Conservation (phyloP, 2,113 vertebrate genomes). For the Melanerpes formicivorus region DNA sequence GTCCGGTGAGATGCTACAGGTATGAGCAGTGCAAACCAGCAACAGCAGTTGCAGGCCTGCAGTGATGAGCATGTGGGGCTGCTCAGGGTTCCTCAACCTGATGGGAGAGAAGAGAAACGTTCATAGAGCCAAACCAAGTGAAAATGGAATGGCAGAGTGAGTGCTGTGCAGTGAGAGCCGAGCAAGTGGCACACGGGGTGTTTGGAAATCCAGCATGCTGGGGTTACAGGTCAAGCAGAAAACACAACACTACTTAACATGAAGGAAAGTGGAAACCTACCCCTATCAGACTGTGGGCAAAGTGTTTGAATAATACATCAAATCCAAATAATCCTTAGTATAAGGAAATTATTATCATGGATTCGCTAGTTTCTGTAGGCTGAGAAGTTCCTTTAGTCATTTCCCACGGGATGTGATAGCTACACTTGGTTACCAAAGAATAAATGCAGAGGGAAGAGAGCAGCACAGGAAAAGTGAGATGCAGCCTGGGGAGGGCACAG, state of each 20-base stretch:
- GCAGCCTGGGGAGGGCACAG: not conserved
- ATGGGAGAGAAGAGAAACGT: not conserved
- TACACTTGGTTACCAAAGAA: not conserved
- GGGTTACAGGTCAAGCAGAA: not conserved
- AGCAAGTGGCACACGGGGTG: not conserved
- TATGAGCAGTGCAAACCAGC: not conserved
- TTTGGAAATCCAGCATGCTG: not conserved
- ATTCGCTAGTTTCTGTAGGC: not conserved
- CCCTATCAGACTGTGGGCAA: not conserved
- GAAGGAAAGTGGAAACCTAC: not conserved
- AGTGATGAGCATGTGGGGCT: not conserved
- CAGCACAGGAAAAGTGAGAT: not conserved
- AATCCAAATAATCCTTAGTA: not conserved
- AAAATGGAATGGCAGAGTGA: rapidly evolving
- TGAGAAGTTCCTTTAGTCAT: not conserved
- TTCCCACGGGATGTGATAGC: not conserved
- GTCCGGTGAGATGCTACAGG: not conserved
- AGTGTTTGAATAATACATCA: not conserved
- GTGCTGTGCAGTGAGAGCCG: not conserved
- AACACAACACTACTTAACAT: not conserved
- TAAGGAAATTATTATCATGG: not conserved
- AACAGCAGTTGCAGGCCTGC: not conserved
- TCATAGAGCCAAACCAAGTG: not conserved
- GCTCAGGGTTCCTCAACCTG: not conserved
- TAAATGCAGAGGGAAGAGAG: not conserved